These are phyloP conservation scores for Leptinotarsa rubiginosa DNA, from an alignment of 2,888 invertebrate genomes.

Conservation along the genomic window DNA sequence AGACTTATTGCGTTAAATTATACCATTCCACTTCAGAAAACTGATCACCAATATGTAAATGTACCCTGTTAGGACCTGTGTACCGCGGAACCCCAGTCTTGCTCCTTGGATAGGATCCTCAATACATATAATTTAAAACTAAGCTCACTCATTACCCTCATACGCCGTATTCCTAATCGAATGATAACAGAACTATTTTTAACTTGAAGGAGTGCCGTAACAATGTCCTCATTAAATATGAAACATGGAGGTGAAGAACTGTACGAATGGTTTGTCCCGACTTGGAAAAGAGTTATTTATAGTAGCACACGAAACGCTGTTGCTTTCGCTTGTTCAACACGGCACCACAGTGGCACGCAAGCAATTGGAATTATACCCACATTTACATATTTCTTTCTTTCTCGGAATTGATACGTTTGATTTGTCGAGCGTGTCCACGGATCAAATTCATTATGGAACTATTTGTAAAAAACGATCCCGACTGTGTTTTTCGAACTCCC, in stretches of 20 bases:
- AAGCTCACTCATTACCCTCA: neutral
- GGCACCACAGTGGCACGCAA: slow-evolving; percentile 28
- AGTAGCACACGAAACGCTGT: slow-evolving; percentile 44
- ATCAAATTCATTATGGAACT: neutral
- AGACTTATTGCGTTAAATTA: too few species aligned
- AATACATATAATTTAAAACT: too few species aligned
- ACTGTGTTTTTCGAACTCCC: too few species aligned
- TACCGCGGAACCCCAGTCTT: too few species aligned
- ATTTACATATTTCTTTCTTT: slow-evolving; percentile 13
- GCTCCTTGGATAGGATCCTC: too few species aligned
- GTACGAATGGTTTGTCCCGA: slow-evolving; percentile 31
- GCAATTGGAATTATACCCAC: slow-evolving; percentile 1
- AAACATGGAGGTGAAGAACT: slow-evolving; percentile 36
- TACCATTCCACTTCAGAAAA: too few species aligned
- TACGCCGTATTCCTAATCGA: slow-evolving; percentile 11
- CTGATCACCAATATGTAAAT: too few species aligned
- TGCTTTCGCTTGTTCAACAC: slow-evolving; percentile 44
- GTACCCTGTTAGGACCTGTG: too few species aligned
- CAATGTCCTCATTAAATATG: slow-evolving; percentile 36
- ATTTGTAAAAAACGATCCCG: neutral
- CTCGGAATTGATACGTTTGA: neutral
- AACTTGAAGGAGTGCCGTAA: slow-evolving; percentile 36
- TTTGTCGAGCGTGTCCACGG: neutral
- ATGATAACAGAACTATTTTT: slow-evolving; percentile 30
- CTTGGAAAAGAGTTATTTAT: slow-evolving; percentile 35